Evolutionary conservation across 2,797 vertebrate genomes (phyloP), one percentile per base, ranked within the genome.

Genomic region (Vespertilio murinus): DNA sequence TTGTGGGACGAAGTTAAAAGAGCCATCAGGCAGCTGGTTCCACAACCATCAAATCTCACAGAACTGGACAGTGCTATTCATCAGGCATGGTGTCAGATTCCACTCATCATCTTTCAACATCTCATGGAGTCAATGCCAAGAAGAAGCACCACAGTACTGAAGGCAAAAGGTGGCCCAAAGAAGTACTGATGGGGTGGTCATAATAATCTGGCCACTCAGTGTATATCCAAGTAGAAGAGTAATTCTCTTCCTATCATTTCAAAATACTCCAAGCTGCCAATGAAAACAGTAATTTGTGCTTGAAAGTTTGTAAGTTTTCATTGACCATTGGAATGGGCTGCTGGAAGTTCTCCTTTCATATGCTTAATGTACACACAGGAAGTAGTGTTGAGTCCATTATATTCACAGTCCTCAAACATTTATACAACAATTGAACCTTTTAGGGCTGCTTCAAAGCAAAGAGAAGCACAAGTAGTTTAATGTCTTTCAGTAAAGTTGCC

Each of bases 191-290:
- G 45, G 45, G 45, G 45, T 14, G 45, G 45, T 12, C 45, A 47
- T 47, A 47, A 47, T 47, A 47, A 47, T 47, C 45, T 47, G 45
- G 45, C 45, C 45, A 47, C 13, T 47, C 45, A 47, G 45, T 47
- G 45, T 14, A 12, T 52, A 78, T 42, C 5, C 20, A 38, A 56
- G 16, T 59, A 91, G 42, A 59, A 86, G 84, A 92, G 16, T 88
- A 64, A 65, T 70, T 69, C n/a, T 83, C 45, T 84, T 93, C 40
- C n/a, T 90, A 35, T 92, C 35, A 88, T 81, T 69, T 93, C 33
- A 86, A 95, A 91, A 45, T 18, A 88, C 20, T 65, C 45, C 52
- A 77, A 83, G 33, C 40, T n/a, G 25, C 83, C 22, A 54, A 65
- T 67, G 12, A 40, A 49, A 86, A 30, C 9, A 20, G 10, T 74